Conservation (phyloP, 2,797 vertebrate species). For the Hippoglossus hippoglossus region DNA sequence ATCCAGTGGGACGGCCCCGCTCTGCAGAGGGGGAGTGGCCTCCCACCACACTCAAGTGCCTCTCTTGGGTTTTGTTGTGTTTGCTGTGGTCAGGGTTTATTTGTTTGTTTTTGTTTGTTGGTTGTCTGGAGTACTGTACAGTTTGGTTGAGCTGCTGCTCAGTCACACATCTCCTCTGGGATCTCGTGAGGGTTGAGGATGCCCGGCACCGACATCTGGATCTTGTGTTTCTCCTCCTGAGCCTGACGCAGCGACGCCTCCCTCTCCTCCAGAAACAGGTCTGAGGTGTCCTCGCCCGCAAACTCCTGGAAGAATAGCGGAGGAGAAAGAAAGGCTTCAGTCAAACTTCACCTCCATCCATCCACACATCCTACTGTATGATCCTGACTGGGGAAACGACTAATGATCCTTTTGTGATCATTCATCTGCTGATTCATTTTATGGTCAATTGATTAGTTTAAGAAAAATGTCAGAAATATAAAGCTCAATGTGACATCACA, state of each 20-base stretch:
- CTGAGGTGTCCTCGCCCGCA: slow-evolving; percentile 96
- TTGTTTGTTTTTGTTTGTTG: slow-evolving; percentile 46
- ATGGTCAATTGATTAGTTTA: too few relatives aligned
- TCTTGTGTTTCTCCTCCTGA: slow-evolving; percentile 98
- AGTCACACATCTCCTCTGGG: slow-evolving; percentile 99
- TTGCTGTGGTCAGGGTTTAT: slow-evolving; percentile 66
- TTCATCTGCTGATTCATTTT: too few relatives aligned
- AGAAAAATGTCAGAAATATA: too few relatives aligned
- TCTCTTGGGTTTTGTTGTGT: slow-evolving; percentile 72
- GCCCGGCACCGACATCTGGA: slow-evolving; percentile 98
- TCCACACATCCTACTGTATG: too few relatives aligned
- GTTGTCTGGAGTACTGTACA: slow-evolving; percentile 62
- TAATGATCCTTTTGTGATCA: too few relatives aligned
- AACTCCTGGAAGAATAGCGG: slow-evolving; percentile 86
- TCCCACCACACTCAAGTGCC: slow-evolving; percentile 71
- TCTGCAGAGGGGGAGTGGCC: slow-evolving; percentile 76
- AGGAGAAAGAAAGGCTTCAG: neutral
- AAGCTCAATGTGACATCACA: too few relatives aligned
- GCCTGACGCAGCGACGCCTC: slow-evolving; percentile 96
- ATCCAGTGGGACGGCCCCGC: slow-evolving; percentile 85
- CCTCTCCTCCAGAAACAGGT: slow-evolving; percentile 96
- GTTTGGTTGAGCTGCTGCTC: slow-evolving; percentile 74
- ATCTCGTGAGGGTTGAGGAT: slow-evolving; percentile 99
- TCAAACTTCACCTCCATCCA: too few relatives aligned
- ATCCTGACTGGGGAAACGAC: too few relatives aligned